phyloP scores from a whole-genome alignment of 2,888 invertebrate species.

The Matsumyia berberina region DNA sequence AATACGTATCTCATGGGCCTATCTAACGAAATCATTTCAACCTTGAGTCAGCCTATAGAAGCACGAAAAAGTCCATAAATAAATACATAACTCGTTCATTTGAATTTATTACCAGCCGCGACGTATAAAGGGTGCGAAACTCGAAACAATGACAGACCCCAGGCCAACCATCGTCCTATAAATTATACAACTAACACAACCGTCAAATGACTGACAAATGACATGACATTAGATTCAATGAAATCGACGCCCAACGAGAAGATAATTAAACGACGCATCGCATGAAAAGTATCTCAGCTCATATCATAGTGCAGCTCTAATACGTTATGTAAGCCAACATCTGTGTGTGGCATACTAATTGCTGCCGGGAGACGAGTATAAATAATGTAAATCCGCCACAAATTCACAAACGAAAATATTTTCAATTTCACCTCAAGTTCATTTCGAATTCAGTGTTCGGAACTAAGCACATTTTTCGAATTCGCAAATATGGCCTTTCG shows the following conservation, averaged over 20 bases:
- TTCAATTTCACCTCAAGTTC: conserved; percentile 42
- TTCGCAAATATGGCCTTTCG: conserved; percentile 25
- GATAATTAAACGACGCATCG: conserved; percentile 23
- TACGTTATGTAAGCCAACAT: conserved; percentile 64
- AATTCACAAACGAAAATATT: conserved; percentile 42
- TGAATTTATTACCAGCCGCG: conserved; percentile 53
- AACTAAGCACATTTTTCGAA: conserved; percentile 50
- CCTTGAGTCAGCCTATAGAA: conserved; percentile 57
- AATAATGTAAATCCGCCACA: conserved; percentile 33
- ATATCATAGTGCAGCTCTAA: conserved; percentile 42
- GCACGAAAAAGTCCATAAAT: conserved; percentile 32
- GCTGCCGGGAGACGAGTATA: conserved; percentile 5
- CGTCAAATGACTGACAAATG: conserved; percentile 60
- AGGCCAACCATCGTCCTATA: conserved; percentile 18
- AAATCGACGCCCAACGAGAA: conserved; percentile 26
- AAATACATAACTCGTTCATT: conserved; percentile 58
- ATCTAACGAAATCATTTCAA: conserved; percentile 57
- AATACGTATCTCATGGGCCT: conserved; percentile 17
- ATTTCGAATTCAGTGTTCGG: conserved; percentile 54
- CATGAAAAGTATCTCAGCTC: conserved; percentile 41
- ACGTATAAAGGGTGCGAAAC: conserved; percentile 56
- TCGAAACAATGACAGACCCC: conserved; percentile 19
- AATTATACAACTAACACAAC: conserved; percentile 39
- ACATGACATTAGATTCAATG: conserved; percentile 58
- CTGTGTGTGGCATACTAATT: conserved; percentile 65